Evolutionary conservation across 2,888 invertebrate genomes (phyloP).

Genomic region (Chrysotoxum bicinctum): DNA sequence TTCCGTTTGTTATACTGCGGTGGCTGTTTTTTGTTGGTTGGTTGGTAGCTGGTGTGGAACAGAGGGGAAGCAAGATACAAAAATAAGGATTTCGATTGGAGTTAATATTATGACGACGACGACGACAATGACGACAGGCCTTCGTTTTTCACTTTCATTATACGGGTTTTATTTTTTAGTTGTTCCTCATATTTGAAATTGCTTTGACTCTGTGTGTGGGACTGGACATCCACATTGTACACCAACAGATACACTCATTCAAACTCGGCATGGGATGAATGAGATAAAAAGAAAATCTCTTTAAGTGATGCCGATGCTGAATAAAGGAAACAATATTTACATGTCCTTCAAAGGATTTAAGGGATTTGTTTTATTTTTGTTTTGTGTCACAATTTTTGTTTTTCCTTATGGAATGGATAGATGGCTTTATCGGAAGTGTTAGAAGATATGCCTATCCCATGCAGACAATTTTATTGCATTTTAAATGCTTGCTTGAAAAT

Average conservation of each 20-base stretch:
- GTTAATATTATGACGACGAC: conserved; percentile 14
- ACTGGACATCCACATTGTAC: conserved; percentile 9
- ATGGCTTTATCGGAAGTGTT: conserved; percentile 50
- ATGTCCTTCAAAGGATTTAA: conserved; percentile 38
- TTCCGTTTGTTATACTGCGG: not conserved
- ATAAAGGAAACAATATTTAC: not conserved
- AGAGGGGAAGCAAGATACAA: conserved; percentile 9
- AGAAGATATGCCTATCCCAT: conserved; percentile 44
- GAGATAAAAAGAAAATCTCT: conserved; percentile 48
- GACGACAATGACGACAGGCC: conserved; percentile 37
- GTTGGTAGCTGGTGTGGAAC: conserved; percentile 30
- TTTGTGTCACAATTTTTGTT: not conserved
- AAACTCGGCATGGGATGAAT: conserved; percentile 50
- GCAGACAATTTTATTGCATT: conserved; percentile 14
- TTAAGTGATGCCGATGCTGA: conserved; percentile 36
- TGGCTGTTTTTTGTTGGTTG: conserved; percentile 18
- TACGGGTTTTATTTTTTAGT: conserved; percentile 13
- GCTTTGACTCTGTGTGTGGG: conserved; percentile 64
- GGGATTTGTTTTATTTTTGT: conserved; percentile 23
- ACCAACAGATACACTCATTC: not conserved
- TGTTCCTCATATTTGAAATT: conserved; percentile 15
- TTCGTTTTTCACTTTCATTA: conserved; percentile 28
- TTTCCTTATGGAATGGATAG: too few relatives aligned
- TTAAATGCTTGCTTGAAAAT: too few relatives aligned
- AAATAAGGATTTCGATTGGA: conserved; percentile 14